Evolutionary conservation across 1,140 invertebrate species (phyloP), one percentile per base, ranked within the genome.

Genomic region (Heliconius eleuchia): DNA sequence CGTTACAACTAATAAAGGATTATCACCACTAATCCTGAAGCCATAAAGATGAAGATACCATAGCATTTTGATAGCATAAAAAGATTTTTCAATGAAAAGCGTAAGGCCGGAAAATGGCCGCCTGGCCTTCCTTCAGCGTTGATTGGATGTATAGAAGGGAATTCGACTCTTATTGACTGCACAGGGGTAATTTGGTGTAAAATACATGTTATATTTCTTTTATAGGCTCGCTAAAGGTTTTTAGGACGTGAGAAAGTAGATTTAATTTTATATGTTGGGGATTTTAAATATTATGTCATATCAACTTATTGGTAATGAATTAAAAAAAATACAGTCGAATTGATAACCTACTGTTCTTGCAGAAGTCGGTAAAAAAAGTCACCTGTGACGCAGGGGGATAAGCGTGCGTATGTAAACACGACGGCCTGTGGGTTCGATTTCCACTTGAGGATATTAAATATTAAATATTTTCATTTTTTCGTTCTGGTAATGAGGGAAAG

Each of bases 31-130:
- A 79, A 23, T 4, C 1, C 16, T 13, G 23, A 16, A 1, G n/a
- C 1, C 5, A 71, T 80, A 82, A 74, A 57, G 72, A 57, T 37
- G 37, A 71, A 50, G 73, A 57, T 80, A 13, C 52, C 11, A 39
- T 42, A 23, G 2, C 71, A 42, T 79, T 73, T 27, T 80, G 66
- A 71, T 80, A 72, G 9, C 19, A 74, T 57, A 34, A 70, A 77
- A 76, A 75, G 73, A 82, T 73, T 77, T 60, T 71, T 72, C 75
- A 80, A 71, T 80, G 75, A 79, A 80, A 80, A 39, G 73, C 81
- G 78, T 80, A 82, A 82, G 81, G 60, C 72, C 73, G 78, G 81
- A 82, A 82, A 82, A 82, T 77, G 73, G 81, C 73, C 70, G 76
- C 66, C 76, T 66, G 80, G 80, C 73, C 77, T 77, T 82, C 80